These are phyloP conservation scores for Chymomyza caudatula DNA, from an alignment of 2,888 invertebrate genomes.

Conservation along the genomic window DNA sequence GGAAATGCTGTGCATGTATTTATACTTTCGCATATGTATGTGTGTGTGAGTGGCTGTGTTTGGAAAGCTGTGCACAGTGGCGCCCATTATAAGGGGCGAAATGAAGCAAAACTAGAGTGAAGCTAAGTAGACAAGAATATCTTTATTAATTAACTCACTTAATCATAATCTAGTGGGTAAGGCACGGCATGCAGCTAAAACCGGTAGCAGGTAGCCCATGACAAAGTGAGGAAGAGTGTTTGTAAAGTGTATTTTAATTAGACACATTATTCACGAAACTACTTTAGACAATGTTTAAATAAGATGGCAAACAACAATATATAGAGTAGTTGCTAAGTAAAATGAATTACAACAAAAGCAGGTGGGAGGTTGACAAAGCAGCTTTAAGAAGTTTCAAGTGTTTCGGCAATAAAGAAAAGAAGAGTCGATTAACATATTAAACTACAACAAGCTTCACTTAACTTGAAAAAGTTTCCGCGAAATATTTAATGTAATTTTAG, in stretches of 20 bases:
- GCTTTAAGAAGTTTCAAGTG: too few relatives aligned
- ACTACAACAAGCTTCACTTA: too few relatives aligned
- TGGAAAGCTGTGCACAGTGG: slow-evolving; percentile 17
- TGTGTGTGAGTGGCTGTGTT: slow-evolving; percentile 23
- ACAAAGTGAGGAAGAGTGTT: neutral
- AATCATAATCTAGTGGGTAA: neutral
- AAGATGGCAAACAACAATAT: too few relatives aligned
- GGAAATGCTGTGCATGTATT: neutral
- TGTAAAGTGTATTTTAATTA: neutral
- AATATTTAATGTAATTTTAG: too few relatives aligned
- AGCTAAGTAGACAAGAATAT: neutral
- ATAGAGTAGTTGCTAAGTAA: neutral
- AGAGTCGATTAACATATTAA: too few relatives aligned
- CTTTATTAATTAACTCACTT: neutral
- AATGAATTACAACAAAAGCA: neutral
- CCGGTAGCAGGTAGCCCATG: neutral
- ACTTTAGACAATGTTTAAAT: neutral
- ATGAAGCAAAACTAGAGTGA: neutral
- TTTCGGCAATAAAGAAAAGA: too few relatives aligned
- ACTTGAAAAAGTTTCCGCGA: too few relatives aligned
- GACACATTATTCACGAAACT: neutral
- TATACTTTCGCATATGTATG: slow-evolving; percentile 11
- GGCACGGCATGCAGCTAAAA: neutral
- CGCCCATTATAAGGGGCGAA: slow-evolving; percentile 24
- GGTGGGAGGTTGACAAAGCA: too few relatives aligned